phyloP scores from a whole-genome alignment of 2,888 invertebrate species.

The Zygogramma bicolorata region DNA sequence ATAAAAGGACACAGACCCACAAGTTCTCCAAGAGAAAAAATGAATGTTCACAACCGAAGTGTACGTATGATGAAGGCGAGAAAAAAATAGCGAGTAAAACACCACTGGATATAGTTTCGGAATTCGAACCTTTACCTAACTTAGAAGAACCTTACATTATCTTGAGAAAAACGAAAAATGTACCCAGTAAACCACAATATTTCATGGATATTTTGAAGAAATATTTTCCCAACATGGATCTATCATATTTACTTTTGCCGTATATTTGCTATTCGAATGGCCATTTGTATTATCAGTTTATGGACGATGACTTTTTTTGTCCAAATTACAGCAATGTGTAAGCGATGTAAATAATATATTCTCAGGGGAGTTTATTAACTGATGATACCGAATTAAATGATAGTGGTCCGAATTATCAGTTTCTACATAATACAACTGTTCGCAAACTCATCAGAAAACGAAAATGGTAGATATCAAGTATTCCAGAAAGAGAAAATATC shows the following conservation, averaged over 20 bases:
- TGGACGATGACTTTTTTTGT: constrained; percentile 46
- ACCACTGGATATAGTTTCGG: constrained; percentile 16
- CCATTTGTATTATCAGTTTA: constrained; percentile 61
- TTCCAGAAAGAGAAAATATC: too few relatives aligned
- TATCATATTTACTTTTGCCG: constrained; percentile 56
- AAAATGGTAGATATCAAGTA: too few relatives aligned
- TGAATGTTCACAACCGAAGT: background rate
- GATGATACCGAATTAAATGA: too few relatives aligned
- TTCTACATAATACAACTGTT: too few relatives aligned
- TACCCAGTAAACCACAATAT: constrained; percentile 47
- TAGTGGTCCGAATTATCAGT: too few relatives aligned
- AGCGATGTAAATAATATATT: background rate
- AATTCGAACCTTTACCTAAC: constrained; percentile 28
- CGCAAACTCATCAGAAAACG: too few relatives aligned
- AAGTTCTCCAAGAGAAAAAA: background rate
- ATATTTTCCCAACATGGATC: constrained; percentile 56
- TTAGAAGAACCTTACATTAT: constrained; percentile 22
- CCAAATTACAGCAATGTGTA: constrained; percentile 54
- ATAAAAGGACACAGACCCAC: background rate
- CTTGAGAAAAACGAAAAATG: constrained; percentile 38
- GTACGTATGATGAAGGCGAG: background rate
- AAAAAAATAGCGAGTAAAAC: constrained; percentile 17
- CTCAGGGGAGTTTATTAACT: too few relatives aligned
- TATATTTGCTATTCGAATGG: constrained; percentile 60
- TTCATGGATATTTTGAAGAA: constrained; percentile 56